Base-by-base conservation (phyloP, 2,888 invertebrate genomes). In the Macrosiphum euphorbiae region DNA sequence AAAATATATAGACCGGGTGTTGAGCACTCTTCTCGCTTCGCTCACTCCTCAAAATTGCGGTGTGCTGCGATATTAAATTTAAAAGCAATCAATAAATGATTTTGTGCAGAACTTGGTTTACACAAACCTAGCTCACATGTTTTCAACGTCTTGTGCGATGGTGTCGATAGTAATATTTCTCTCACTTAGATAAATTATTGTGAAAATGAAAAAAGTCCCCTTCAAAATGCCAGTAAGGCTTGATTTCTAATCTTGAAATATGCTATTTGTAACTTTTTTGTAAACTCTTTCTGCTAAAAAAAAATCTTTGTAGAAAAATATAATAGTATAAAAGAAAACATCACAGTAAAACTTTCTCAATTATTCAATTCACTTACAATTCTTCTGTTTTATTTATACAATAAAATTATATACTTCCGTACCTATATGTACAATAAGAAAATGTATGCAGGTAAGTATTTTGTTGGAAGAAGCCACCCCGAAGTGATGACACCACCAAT, bases 21-120 rank as follows among this genome's bases (percentile, higher is more conserved):
- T 67, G 67, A 67, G 16, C 35, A 67, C 35, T 67, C 35, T 5
- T 67, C 67, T 67, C 16, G 67, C 67, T 67, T 67, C 35, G 67
- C 67, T 35, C 67, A 35, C 67, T 67, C 35, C 67, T 16, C 67
- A 7, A 67, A 67, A 67, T 67, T 67, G 67, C 67, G 16, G 35
- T n/a, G n/a, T 67, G n/a, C 67, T 67, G n/a, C 67, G 35, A 67
- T 67, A 67, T 67, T 67, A 16, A 67, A 67, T 67, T 67, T 67
- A 67, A 35, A 67, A 67, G 67, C 67, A 35, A 67, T 67, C 67
- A 67, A 67, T 67, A 67, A 67, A 67, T 67, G 67, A 67, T 67
- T 67, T 67, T 67, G 67, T 20, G 67, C 67, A 67, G 67, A 67
- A 67, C 67, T 67, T 67, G 67, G 35, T 16, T 67, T 67, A 67